Percentiles rank a stretch among this genome's conserved stretches.
These are phyloP conservation scores for Eretmocerus hayati DNA, from an alignment of 2,888 invertebrate species.

Conservation along the genomic window DNA sequence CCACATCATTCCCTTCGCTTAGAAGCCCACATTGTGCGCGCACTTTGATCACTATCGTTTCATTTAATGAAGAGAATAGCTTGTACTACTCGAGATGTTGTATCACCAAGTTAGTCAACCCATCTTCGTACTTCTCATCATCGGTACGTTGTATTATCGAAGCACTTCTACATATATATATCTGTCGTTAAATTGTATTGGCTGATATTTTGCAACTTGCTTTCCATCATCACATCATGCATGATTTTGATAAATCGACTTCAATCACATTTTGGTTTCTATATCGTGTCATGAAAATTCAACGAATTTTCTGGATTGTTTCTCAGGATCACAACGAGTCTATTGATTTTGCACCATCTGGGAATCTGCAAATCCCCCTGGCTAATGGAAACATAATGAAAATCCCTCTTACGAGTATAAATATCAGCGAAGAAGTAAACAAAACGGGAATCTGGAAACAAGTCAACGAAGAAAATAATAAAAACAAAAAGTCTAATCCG, in stretches of 20 bases:
- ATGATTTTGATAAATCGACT: too few species aligned
- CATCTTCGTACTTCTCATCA: slow-evolving; percentile 30
- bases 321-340: slow-evolving; percentile 39
- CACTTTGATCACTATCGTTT: too few species aligned
- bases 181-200: slow-evolving; percentile 25
- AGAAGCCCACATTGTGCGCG: too few species aligned
- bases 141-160: slow-evolving; percentile 33
- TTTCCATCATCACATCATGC: slow-evolving; percentile 23
- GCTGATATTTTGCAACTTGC: slow-evolving; percentile 27
- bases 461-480: slow-evolving; percentile 65
- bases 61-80: too few species aligned
- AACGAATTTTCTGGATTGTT: slow-evolving; percentile 22
- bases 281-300: too few species aligned
- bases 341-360: slow-evolving; percentile 43
- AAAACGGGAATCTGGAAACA: slow-evolving; percentile 92
- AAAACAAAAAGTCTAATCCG: slow-evolving; percentile 41
- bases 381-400: slow-evolving; percentile 87
- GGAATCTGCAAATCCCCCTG: slow-evolving; percentile 78
- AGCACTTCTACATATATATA: slow-evolving; percentile 35
- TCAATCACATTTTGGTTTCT: slow-evolving; percentile 11
- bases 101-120: slow-evolving; percentile 30
- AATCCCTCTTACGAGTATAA: slow-evolving; percentile 76
- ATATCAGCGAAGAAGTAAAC: slow-evolving; percentile 89
- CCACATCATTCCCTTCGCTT: too few species aligned
- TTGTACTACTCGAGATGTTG: too few species aligned